Evolutionary conservation across 1,140 invertebrate species (phyloP).

Genomic region (Hylyphantes graminicola): DNA sequence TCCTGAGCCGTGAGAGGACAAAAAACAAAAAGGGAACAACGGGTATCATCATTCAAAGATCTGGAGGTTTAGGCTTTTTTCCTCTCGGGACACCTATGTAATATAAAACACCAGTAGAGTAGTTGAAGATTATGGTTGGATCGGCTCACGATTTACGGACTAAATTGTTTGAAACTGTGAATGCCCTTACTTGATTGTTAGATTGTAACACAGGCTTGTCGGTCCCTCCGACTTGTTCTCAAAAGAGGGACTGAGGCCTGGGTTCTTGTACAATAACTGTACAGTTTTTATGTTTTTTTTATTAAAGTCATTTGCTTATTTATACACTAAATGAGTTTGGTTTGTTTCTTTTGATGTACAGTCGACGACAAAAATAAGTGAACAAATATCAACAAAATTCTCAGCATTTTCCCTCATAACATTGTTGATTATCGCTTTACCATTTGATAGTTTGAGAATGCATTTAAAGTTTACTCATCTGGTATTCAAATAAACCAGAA

Average conservation of each 20-base stretch:
- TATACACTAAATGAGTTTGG: conserved; percentile 36
- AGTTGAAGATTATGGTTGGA: not conserved
- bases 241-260: conserved; percentile 3
- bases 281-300: conserved; percentile 52
- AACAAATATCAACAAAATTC: conserved; percentile 1
- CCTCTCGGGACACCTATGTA: conserved; percentile 8
- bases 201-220: conserved; percentile 8
- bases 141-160: conserved; percentile 40
- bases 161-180: conserved; percentile 29
- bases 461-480: no score
- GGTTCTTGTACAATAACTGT: conserved; percentile 56
- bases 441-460: no score
- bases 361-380: not conserved
- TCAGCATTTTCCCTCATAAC: no score
- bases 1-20: not conserved
- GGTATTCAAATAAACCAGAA: no score
- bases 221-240: not conserved
- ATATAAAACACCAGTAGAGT: conserved; percentile 1
- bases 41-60: conserved; percentile 42
- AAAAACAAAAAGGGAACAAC: conserved; percentile 3
- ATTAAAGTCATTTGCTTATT: conserved; percentile 60
- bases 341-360: not conserved
- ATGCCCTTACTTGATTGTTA: conserved; percentile 41
- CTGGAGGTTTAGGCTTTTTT: conserved; percentile 31
- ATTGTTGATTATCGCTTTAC: no score